phyloP scores from a whole-genome alignment of 1,140 invertebrate genomes.

The Dryas iulia region DNA sequence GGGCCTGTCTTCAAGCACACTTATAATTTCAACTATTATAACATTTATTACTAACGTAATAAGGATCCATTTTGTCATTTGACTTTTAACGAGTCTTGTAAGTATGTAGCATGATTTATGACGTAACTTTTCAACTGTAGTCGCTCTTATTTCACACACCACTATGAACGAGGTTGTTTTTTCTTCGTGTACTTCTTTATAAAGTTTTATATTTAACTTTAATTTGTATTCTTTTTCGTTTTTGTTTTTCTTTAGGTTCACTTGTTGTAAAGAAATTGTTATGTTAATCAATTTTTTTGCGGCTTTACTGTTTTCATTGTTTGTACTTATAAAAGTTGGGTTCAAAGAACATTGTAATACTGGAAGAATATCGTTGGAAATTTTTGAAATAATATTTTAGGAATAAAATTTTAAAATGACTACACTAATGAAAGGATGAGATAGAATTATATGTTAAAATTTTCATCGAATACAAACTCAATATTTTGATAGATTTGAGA shows the following conservation, averaged over 20 bases:
- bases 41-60: constrained; percentile 6
- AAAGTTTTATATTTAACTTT: constrained; percentile 24
- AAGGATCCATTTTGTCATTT: constrained; percentile 16
- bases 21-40: constrained; percentile 25
- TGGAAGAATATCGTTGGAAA: not conserved
- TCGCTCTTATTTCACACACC: constrained; percentile 69
- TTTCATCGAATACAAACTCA: too few relatives aligned
- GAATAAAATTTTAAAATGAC: too few relatives aligned
- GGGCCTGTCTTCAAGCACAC: constrained; percentile 48
- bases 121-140: constrained; percentile 66
- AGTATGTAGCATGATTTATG: constrained; percentile 62
- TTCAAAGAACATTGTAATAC: not conserved
- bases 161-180: constrained; percentile 54
- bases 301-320: not conserved
- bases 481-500: too few relatives aligned
- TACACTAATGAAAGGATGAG: too few relatives aligned
- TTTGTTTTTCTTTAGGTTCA: constrained; percentile 14
- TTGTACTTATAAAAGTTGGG: not conserved
- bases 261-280: not conserved
- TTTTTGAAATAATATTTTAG: not conserved
- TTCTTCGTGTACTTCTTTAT: constrained; percentile 35
- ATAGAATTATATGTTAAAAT: too few relatives aligned
- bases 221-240: constrained; percentile 23
- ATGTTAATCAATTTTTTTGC: not conserved
- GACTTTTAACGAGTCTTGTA: constrained; percentile 24